Evolutionary conservation across 2,113 vertebrate genomes (phyloP).

Genomic region (Chamaea fasciata): DNA sequence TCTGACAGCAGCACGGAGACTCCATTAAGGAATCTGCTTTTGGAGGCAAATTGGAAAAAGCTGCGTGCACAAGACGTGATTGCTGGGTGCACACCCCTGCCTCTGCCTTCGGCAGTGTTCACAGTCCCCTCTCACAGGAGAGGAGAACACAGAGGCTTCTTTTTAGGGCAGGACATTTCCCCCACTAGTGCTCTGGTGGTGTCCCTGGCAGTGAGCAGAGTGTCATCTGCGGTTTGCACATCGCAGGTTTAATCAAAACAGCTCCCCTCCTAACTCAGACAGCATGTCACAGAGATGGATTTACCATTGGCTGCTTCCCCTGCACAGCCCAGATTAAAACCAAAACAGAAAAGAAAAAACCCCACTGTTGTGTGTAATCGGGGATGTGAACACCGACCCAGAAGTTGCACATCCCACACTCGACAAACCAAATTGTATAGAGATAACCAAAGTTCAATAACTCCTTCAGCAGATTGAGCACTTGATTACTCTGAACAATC

Average conservation of each 20-base stretch:
- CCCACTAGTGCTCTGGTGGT: no score
- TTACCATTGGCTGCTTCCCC: neutral
- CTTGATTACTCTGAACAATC: neutral
- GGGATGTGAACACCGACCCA: neutral
- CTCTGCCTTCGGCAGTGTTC: neutral
- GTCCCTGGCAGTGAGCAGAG: neutral
- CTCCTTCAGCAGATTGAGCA: constrained; percentile 31
- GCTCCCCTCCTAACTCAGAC: neutral
- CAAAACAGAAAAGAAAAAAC: neutral
- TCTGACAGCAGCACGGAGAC: neutral
- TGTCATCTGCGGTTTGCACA: neutral
- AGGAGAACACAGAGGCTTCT: neutral
- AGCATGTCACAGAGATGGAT: neutral
- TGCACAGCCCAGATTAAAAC: neutral
- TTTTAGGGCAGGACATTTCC: neutral
- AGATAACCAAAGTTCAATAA: constrained; percentile 45
- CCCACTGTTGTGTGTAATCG: neutral
- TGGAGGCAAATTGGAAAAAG: neutral
- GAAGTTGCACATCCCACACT: neutral
- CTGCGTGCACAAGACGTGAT: neutral
- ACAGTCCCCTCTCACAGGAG: neutral
- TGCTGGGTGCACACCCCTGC: neutral
- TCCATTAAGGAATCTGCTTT: neutral
- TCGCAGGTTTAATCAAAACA: neutral
- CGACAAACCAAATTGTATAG: neutral